A percentile compares a stretch with the other conserved stretches of the same genome.
phyloP scores from a whole-genome alignment of 2,797 vertebrate genomes.

The Ataeniobius toweri region DNA sequence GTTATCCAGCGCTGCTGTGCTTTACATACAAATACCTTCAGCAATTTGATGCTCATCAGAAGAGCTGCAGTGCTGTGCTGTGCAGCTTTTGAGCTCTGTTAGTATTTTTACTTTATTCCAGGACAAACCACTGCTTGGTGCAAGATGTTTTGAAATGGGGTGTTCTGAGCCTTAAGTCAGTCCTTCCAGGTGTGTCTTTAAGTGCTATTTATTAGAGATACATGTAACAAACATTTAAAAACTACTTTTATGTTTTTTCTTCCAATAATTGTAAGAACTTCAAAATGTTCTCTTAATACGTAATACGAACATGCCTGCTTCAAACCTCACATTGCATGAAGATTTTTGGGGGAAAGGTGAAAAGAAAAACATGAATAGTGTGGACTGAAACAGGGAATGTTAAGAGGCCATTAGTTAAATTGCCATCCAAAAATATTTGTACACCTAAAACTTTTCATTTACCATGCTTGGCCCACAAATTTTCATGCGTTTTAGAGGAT shows the following conservation, averaged over 20 bases:
- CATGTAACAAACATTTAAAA: background rate
- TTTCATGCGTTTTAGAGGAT: background rate
- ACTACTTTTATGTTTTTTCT: background rate
- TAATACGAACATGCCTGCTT: background rate
- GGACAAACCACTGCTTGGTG: background rate
- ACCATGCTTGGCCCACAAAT: background rate
- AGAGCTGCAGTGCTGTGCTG: background rate
- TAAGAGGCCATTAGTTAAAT: background rate
- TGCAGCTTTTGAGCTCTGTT: background rate
- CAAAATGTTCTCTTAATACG: background rate
- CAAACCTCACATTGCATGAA: background rate
- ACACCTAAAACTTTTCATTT: background rate
- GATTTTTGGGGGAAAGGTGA: background rate
- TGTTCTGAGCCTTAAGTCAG: too few relatives aligned
- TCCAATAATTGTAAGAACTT: background rate
- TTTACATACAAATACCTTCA: constrained; percentile 29
- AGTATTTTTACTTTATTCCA: background rate
- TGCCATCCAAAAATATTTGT: background rate
- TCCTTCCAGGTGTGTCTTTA: background rate
- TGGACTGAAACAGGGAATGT: background rate
- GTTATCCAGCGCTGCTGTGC: constrained; percentile 12
- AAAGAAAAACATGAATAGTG: background rate
- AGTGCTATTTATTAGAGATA: background rate
- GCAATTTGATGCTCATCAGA: background rate
- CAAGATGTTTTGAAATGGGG: background rate